These are phyloP conservation scores for Zingel zingel DNA, from an alignment of 2,113 vertebrate species.

Conservation along the genomic window DNA sequence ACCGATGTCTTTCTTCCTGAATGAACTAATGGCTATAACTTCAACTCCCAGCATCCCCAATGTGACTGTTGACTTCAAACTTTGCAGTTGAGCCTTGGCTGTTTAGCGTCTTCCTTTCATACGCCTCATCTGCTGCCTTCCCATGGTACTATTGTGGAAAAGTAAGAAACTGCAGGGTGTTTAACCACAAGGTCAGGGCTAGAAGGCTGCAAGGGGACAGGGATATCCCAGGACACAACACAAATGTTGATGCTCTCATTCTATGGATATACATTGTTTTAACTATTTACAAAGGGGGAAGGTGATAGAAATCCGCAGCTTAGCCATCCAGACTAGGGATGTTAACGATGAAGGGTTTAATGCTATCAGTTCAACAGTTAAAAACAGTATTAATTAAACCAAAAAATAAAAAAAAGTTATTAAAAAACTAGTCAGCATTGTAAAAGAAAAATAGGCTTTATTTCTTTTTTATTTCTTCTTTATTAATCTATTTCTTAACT, in stretches of 20 bases:
- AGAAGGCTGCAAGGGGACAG: constrained; percentile 10
- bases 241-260: neutral
- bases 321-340: too few species aligned
- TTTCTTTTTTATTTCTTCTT: too few species aligned
- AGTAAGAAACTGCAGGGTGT: constrained; percentile 21
- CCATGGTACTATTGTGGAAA: constrained; percentile 9
- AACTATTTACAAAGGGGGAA: neutral
- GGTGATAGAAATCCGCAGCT: neutral
- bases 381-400: too few species aligned
- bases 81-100: constrained; percentile 10
- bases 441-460: too few species aligned
- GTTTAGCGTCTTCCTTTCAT: constrained; percentile 30
- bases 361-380: too few species aligned
- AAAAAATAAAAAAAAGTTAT: too few species aligned
- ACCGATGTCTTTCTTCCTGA: constrained; percentile 28
- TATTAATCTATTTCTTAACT: too few species aligned
- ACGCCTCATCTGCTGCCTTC: constrained; percentile 36
- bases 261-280: neutral
- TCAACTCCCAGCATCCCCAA: constrained; percentile 28
- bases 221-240: neutral
- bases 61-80: constrained; percentile 19
- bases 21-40: constrained; percentile 38
- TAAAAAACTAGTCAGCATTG: too few species aligned
- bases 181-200: constrained; percentile 48
- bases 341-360: too few species aligned